Evolutionary conservation across 1,140 invertebrate genomes (phyloP), one percentile per base, ranked within the genome.

Genomic region (Aphaenogaster ashmeadi): DNA sequence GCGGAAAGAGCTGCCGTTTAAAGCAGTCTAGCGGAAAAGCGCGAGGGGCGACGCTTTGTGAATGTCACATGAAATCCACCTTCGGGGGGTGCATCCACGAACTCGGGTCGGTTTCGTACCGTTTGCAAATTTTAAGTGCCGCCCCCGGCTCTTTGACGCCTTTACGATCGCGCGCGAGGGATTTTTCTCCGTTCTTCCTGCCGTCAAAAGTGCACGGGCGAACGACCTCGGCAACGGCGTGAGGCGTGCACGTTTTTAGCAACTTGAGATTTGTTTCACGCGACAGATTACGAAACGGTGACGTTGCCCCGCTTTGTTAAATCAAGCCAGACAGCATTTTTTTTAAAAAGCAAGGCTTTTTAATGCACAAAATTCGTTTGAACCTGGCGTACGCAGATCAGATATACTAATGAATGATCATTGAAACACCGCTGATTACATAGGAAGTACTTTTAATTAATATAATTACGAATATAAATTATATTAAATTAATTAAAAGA

Each of bases 81-180:
- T 74, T 83, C 13, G 21, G 13, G 21, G 33, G 54, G 3, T 83
- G 54, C 21, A 72, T 83, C 60, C 38, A 47, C 38, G 27, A 18
- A 47, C 52, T 54, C 21, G 36, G 7, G 15, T 54, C 11, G 33
- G 67, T 84, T 74, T 47, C 50, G 33, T 83, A 47, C 18, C 27
- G 69, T 60, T 84, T 75, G 52, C 54, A 62, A 74, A 84, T 84
- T 74, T 75, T 74, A 84, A 84, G 13, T 60, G 78, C 8, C 36
- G 62, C 7, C 15, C 9, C 15, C 58, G 44, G 36, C n/a, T 80
- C 47, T 67, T 80, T 84, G 41, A 75, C 80, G 67, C 66, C 21
- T 83, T 72, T 72, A 72, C 52, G 66, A 58, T 58, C 79, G 41
- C 27, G 67, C 27, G 21, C 27, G 27, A 27, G 58, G 15, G 18